Base-by-base conservation (phyloP, 2,113 vertebrate genomes). In the Hippocampus guttulatus region DNA sequence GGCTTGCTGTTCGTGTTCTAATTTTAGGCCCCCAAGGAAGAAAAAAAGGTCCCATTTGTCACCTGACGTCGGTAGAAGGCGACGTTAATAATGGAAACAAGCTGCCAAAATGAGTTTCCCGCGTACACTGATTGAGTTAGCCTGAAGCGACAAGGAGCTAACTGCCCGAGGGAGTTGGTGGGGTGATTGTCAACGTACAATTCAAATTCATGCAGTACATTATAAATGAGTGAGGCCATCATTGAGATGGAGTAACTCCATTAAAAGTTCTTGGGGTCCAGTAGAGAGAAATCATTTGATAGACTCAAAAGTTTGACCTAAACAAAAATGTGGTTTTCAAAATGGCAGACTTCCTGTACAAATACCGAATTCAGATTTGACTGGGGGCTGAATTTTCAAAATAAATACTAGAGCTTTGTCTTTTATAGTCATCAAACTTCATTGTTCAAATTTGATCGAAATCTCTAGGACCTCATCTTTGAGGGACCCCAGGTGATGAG, bases 1-100 rank as follows among this genome's bases (percentile, higher is more conserved):
- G 77, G 80, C 68, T 30, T 71, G 41, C n/a, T 69, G 68, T 71
- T 40, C 47, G 74, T 12, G 15, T 58, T 73, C 63, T 43, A 62
- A 70, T 80, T 75, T 10, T n/a, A 40, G 57, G 40, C 55, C 45
- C 41, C 23, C 25, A 14, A 64, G 66, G 60, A 75, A 67, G 66
- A 18, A 75, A 66, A 66, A 8, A 64, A 7, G 25, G 70, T 58
- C 3, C 12, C 60, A 75, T 75, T 75, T 43, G 70, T 76, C 60
- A 77, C 12, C 69, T 72, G 65, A n/a, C 8, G 54, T 62, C 40
- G 65, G 51, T 5, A 66, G 12, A 54, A 51, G 65, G 73, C 65
- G 63, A 27, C 8, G 10, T 69, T 66, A 57, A 75, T 30, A 75
- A 41, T 40, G 64, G 43, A 65, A 65, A 65, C 64, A 65, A 65